phyloP scores from a whole-genome alignment of 2,113 vertebrate species.

The Puffinus mauretanicus region DNA sequence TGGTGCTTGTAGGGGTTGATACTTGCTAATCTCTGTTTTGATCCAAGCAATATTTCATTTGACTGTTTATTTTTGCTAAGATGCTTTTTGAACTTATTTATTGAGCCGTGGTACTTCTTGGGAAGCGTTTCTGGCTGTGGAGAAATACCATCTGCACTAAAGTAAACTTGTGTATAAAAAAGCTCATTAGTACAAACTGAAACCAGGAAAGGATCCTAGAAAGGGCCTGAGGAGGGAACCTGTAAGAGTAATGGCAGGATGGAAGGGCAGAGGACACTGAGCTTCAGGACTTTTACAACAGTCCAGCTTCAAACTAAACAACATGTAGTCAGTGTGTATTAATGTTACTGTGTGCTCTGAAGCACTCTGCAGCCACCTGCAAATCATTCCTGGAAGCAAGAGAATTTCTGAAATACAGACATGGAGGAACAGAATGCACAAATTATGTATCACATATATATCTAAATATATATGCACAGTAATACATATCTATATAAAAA shows the following conservation, averaged over 20 bases:
- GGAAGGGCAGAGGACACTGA: not conserved
- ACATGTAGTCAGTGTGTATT: not conserved
- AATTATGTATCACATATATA: not conserved
- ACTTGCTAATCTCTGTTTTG: conserved; percentile 59
- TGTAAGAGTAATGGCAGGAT: not conserved
- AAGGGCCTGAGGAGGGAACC: conserved; percentile 9
- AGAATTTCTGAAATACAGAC: not conserved
- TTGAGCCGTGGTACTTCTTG: conserved; percentile 61
- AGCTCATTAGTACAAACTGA: conserved; percentile 63
- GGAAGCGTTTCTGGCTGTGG: conserved; percentile 67
- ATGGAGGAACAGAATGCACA: not conserved
- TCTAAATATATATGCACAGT: not conserved
- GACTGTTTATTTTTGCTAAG: conserved; percentile 70
- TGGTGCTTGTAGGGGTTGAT: not conserved
- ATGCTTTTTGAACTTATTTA: conserved; percentile 67
- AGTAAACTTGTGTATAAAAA: conserved; percentile 68
- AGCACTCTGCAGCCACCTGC: not conserved
- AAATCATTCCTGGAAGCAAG: not conserved
- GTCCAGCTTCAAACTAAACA: conserved; percentile 19
- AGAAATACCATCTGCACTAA: conserved; percentile 73
- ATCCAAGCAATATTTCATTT: conserved; percentile 40
- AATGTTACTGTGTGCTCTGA: not conserved
- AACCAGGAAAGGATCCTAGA: conserved; percentile 46
- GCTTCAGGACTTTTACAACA: not conserved
- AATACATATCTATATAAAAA: not conserved